Evolutionary conservation across 2,797 vertebrate genomes (phyloP).

Genomic region (Oreortyx pictus): DNA sequence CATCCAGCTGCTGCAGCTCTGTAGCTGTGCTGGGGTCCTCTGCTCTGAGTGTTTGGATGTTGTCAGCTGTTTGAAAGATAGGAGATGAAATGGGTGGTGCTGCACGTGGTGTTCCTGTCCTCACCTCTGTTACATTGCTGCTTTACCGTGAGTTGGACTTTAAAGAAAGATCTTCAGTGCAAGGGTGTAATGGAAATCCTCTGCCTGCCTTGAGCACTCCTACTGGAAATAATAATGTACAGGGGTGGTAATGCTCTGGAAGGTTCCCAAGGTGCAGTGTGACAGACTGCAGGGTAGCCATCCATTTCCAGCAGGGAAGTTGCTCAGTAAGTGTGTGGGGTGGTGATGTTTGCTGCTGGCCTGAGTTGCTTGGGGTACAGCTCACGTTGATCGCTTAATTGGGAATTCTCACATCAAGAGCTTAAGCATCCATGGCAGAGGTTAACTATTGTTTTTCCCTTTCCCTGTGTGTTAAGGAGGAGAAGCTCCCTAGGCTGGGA

Average conservation of each 20-base stretch:
- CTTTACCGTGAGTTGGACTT: background rate
- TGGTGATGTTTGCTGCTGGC: rapidly evolving
- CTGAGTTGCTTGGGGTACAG: background rate
- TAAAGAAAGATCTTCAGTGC: background rate
- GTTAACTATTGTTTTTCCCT: background rate
- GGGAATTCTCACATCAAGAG: background rate
- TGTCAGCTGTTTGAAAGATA: background rate
- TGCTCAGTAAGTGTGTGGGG: background rate
- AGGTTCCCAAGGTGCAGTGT: rapidly evolving
- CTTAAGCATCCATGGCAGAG: background rate
- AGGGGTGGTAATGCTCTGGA: background rate
- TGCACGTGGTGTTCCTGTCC: rapidly evolving
- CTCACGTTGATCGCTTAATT: background rate
- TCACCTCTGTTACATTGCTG: rapidly evolving
- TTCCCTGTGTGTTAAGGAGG: background rate
- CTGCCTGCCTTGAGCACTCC: rapidly evolving
- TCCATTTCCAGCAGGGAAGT: rapidly evolving
- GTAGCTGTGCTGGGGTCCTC: background rate
- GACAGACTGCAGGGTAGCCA: rapidly evolving
- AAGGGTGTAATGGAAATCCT: background rate
- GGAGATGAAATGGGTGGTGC: background rate
- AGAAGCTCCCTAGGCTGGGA: background rate
- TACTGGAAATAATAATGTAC: rapidly evolving
- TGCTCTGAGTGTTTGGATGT: background rate
- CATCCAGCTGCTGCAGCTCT: background rate